Conservation (phyloP, 2,888 invertebrate species). For the Oligia strigilis region DNA sequence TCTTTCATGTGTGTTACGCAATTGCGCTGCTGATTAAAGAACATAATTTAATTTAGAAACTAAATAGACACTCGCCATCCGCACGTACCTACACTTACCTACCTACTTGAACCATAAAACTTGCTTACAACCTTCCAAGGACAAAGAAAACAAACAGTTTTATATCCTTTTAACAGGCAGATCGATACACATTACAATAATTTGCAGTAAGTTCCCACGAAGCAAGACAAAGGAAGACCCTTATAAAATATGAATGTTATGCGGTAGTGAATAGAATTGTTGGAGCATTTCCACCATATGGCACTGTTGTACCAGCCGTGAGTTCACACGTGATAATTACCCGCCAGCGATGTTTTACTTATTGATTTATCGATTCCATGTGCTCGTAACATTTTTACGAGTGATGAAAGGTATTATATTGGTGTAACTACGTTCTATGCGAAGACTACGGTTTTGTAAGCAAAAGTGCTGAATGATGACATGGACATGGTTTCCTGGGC, state of each 20-base stretch:
- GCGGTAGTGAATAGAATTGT: conserved; percentile 13
- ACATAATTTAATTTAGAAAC: not conserved
- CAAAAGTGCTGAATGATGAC: not conserved
- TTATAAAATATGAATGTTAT: conserved; percentile 50
- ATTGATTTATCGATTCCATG: conserved; percentile 78
- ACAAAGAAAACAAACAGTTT: conserved; percentile 38
- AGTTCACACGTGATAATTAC: conserved; percentile 75
- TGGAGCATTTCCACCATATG: conserved; percentile 11
- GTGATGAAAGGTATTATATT: conserved; percentile 13
- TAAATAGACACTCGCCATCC: not conserved
- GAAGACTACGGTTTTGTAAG: not conserved
- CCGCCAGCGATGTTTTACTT: conserved; percentile 29
- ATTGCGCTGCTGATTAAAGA: not conserved
- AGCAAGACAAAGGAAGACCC: conserved; percentile 35
- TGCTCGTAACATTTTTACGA: conserved; percentile 71
- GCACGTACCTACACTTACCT: no score
- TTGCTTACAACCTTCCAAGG: conserved; percentile 16
- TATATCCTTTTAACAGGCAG: conserved; percentile 13
- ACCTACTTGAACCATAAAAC: not conserved
- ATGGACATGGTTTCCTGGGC: not conserved
- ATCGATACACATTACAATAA: conserved; percentile 27
- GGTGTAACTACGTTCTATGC: not conserved
- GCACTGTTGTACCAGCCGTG: conserved; percentile 51
- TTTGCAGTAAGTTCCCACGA: conserved; percentile 34
- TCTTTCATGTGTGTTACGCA: not conserved